Evolutionary conservation across 2,888 invertebrate species (phyloP).

Genomic region (Steromphala cineraria): DNA sequence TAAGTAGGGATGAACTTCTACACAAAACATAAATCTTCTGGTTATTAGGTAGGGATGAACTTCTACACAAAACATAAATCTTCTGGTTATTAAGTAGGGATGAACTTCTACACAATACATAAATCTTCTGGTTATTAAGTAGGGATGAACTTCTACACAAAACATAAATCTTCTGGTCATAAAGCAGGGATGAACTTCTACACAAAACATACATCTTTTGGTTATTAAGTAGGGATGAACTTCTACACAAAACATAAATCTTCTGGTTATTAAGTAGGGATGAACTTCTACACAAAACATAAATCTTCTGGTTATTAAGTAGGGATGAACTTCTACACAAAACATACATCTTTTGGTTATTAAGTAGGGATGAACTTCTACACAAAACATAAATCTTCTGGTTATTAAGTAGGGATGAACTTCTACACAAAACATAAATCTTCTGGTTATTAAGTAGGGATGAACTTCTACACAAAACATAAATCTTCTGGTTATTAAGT

Average conservation of each 20-base stretch:
- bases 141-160: conserved; percentile 45
- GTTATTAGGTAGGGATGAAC: conserved; percentile 34
- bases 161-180: not conserved
- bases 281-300: not conserved
- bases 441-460: not conserved
- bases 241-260: conserved; percentile 31
- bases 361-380: not conserved
- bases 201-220: no score
- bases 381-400: no score
- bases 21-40: no score
- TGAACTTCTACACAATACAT: not conserved
- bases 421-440: conserved; percentile 32
- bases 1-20: conserved; percentile 45
- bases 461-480: not conserved
- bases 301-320: not conserved
- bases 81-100: not conserved
- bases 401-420: conserved; percentile 34
- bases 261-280: not conserved
- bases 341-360: not conserved
- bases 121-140: not conserved
- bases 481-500: not conserved
- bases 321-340: conserved; percentile 45
- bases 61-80: conserved; percentile 32
- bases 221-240: conserved; percentile 34
- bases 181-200: not conserved